Conservation (phyloP, 2,113 vertebrate species). For the Elephantulus edwardii region DNA sequence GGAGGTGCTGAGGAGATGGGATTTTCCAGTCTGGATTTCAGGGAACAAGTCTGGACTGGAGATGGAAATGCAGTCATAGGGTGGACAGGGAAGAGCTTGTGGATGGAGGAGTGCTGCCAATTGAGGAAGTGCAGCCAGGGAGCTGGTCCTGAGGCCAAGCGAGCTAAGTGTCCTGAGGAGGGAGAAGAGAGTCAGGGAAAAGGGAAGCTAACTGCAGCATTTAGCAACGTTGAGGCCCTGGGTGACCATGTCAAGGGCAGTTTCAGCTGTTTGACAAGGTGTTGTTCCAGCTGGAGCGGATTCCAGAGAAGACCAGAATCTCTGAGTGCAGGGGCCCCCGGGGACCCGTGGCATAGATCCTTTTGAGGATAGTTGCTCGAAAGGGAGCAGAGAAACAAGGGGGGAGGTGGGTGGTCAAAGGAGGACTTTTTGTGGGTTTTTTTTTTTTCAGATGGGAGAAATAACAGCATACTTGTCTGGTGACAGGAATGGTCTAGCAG, state of each 20-base stretch:
- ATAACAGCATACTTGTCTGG: background rate
- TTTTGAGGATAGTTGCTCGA: background rate
- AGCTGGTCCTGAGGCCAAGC: background rate
- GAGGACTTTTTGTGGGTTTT: background rate
- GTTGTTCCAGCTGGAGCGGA: background rate
- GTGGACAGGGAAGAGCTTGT: background rate
- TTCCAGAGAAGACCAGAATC: background rate
- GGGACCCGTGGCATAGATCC: background rate
- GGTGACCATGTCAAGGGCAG: background rate
- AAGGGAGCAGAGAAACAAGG: background rate
- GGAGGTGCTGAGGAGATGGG: background rate
- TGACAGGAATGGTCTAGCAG: background rate
- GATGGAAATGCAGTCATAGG: background rate
- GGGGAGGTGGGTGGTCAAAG: background rate
- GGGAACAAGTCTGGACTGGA: background rate
- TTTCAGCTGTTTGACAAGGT: background rate
- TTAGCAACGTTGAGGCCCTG: accelerated
- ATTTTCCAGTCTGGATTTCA: accelerated
- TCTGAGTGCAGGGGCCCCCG: background rate
- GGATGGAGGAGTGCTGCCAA: background rate
- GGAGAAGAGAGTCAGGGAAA: background rate
- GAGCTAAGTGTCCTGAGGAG: accelerated
- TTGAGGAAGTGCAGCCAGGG: accelerated
- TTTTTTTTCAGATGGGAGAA: background rate
- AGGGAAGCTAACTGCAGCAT: background rate